Conservation (phyloP, 2,797 vertebrate species). For the Arctocebus calabarensis region DNA sequence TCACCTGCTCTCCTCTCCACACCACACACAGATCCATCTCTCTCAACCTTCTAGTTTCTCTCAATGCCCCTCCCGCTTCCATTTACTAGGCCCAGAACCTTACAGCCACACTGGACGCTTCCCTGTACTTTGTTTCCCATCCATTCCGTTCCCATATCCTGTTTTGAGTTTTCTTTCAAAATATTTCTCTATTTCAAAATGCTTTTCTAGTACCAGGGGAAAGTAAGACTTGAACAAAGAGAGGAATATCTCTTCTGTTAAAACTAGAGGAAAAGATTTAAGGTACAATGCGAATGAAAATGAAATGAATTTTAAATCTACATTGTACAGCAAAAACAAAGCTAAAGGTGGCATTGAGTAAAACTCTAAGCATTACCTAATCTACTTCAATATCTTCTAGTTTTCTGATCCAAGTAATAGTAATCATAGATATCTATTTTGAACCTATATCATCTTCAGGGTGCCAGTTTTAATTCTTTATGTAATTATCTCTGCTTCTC, state of each 20-base stretch:
- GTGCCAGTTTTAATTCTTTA: neutral
- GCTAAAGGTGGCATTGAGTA: neutral
- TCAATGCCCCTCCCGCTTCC: neutral
- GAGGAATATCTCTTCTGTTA: neutral
- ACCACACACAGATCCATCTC: neutral
- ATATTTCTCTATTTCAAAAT: neutral
- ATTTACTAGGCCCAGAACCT: neutral
- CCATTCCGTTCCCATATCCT: neutral
- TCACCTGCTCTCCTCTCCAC: neutral
- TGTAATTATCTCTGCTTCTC: neutral
- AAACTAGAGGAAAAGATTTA: slow-evolving; percentile 5
- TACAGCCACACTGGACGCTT: neutral
- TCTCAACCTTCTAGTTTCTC: neutral
- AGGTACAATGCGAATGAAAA: neutral
- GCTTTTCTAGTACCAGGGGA: neutral
- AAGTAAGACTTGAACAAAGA: slow-evolving; percentile 3
- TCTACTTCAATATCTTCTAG: neutral
- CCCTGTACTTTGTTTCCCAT: neutral
- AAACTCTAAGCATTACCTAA: neutral
- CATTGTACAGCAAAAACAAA: neutral
- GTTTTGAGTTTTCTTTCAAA: neutral
- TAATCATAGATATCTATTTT: neutral
- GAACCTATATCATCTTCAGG: neutral
- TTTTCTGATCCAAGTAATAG: neutral
- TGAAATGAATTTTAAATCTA: neutral